A percentile compares a stretch with the other conserved stretches of the same genome.
phyloP scores from a whole-genome alignment of 1,140 invertebrate species.

The Hetaerina americana region DNA sequence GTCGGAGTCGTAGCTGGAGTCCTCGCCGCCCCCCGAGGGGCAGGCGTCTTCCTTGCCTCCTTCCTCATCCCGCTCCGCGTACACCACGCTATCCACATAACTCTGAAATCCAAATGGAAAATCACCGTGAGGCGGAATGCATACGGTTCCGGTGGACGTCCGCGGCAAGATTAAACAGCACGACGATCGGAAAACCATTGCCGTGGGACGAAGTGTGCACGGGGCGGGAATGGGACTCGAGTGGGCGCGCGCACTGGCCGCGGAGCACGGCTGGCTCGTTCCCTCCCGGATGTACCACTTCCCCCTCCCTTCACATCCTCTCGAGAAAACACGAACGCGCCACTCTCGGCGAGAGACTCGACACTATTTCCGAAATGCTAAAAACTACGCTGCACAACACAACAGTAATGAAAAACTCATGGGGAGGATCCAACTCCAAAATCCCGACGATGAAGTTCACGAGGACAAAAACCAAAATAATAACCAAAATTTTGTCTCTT shows the following conservation, averaged over 20 bases:
- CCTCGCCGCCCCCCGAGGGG: slow-evolving; percentile 41
- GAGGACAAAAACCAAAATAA: too few species aligned
- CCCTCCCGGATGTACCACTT: too few species aligned
- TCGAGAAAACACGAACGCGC: background rate
- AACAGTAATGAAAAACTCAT: too few species aligned
- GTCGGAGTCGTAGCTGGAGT: slow-evolving; percentile 78
- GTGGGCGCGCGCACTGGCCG: background rate
- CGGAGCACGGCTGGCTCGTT: background rate
- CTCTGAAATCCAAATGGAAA: slow-evolving; percentile 9
- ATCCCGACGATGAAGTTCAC: too few species aligned
- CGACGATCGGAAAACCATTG: background rate
- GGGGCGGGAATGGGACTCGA: background rate
- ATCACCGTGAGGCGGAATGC: background rate
- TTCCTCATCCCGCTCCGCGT: background rate
- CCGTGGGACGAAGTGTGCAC: background rate
- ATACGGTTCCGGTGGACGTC: background rate
- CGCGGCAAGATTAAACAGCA: background rate
- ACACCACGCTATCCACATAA: slow-evolving; percentile 13
- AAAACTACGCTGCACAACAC: background rate
- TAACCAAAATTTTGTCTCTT: too few species aligned
- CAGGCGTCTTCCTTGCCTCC: background rate
- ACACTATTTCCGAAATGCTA: background rate
- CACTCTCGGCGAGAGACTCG: background rate
- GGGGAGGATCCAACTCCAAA: too few species aligned
- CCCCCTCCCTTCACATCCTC: background rate